These are phyloP conservation scores for Lepus europaeus DNA, from an alignment of 2,113 vertebrate genomes.

Conservation along the genomic window DNA sequence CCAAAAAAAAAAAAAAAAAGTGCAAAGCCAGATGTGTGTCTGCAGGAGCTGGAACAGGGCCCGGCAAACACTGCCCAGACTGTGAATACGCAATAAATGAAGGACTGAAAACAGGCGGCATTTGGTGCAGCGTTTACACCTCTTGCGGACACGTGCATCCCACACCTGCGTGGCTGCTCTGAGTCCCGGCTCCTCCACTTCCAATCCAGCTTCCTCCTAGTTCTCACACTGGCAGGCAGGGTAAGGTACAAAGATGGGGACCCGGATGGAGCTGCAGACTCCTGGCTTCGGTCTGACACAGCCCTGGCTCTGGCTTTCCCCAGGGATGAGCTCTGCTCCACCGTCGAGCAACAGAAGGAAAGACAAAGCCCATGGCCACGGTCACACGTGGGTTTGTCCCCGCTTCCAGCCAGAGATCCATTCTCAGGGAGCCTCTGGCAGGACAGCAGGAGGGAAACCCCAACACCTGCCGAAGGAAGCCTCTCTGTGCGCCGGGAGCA, in stretches of 20 bases:
- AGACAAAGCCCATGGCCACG: neutral
- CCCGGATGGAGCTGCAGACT: no score
- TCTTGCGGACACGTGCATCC: no score
- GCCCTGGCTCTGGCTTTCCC: neutral
- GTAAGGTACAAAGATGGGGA: no score
- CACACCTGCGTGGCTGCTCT: no score
- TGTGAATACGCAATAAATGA: neutral
- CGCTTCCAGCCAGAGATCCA: neutral
- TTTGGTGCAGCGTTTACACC: no score
- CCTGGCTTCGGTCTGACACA: no score
- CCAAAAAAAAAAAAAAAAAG: neutral
- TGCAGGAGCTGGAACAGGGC: neutral
- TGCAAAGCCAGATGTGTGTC: neutral
- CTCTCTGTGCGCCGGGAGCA: neutral
- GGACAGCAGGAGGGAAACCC: neutral
- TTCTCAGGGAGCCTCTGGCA: neutral
- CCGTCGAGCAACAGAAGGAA: neutral
- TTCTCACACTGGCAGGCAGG: no score
- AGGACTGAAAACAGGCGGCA: neutral
- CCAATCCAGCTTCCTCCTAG: no score
- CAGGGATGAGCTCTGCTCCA: neutral
- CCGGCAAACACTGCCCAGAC: neutral
- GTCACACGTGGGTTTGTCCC: neutral
- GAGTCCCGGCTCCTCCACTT: no score
- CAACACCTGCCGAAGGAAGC: neutral